These are phyloP conservation scores for Hemichromis elongatus DNA, from an alignment of 2,113 vertebrate species.

Conservation along the genomic window DNA sequence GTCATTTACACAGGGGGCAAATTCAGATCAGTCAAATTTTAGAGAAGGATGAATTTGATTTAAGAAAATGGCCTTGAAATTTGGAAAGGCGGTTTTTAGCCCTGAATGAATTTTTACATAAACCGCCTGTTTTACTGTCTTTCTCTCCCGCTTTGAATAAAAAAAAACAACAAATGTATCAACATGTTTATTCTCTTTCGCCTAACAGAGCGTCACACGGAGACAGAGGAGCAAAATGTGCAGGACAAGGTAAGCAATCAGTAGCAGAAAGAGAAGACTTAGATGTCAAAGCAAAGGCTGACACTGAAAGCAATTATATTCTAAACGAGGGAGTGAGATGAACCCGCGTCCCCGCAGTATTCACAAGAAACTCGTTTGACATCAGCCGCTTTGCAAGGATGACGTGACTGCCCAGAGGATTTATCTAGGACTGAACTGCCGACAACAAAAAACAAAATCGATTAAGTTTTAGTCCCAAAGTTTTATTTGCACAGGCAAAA, in stretches of 20 bases:
- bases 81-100: neutral
- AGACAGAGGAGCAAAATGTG: neutral
- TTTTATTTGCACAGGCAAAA: neutral
- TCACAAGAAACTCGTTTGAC: neutral
- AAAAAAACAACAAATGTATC: neutral
- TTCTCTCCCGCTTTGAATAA: neutral
- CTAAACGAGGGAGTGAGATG: neutral
- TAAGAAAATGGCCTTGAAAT: neutral
- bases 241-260: constrained; percentile 28
- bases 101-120: rapidly evolving
- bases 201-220: constrained; percentile 6
- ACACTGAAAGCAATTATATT: neutral
- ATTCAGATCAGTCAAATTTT: neutral
- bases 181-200: neutral
- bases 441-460: neutral
- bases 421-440: neutral
- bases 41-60: neutral
- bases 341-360: neutral
- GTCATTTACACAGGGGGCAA: rapidly evolving
- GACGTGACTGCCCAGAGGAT: neutral
- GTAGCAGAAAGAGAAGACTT: neutral
- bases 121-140: neutral
- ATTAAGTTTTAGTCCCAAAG: neutral
- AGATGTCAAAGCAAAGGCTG: neutral
- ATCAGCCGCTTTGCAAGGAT: neutral